These are phyloP conservation scores for Acipenser transmontanus DNA, from an alignment of 2,797 vertebrate species.

Conservation along the genomic window DNA sequence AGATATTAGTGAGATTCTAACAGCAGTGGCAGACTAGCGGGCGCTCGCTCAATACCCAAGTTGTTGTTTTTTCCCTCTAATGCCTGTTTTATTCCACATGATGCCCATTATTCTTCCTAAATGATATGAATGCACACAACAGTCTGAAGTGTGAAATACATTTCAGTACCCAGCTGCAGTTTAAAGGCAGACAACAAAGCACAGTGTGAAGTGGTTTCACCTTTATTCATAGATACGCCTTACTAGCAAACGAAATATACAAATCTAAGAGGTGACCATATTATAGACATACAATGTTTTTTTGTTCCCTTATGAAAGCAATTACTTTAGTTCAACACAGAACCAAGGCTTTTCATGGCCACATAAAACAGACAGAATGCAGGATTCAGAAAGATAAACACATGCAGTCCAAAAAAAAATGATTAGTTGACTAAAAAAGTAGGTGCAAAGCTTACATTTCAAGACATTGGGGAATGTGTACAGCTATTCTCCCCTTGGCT, in stretches of 20 bases:
- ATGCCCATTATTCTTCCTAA: too few species aligned
- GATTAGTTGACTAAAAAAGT: conserved; percentile 20
- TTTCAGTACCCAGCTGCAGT: too few species aligned
- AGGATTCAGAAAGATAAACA: conserved; percentile 35
- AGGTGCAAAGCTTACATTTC: neutral
- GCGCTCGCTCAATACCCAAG: too few species aligned
- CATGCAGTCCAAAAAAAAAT: conserved; percentile 36
- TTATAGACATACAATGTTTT: conserved; percentile 32
- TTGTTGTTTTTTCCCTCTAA: too few species aligned
- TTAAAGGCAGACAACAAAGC: too few species aligned
- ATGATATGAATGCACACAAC: too few species aligned
- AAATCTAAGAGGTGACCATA: conserved; percentile 32
- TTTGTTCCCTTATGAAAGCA: conserved; percentile 35
- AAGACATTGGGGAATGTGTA: too few species aligned
- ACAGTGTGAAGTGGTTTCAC: too few species aligned
- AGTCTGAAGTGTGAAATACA: too few species aligned
- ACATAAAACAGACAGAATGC: conserved; percentile 45
- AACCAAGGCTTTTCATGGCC: conserved; percentile 59
- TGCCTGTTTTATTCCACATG: too few species aligned
- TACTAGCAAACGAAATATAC: conserved; percentile 54
- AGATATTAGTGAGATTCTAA: too few species aligned
- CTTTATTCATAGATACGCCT: conserved; percentile 56
- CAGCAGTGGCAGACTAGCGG: too few species aligned
- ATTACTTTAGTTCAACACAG: conserved; percentile 55
- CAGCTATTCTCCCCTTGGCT: neutral